A percentile compares a stretch with the other conserved stretches of the same genome.
These are phyloP conservation scores for Neoaliturus tenellus DNA, from an alignment of 2,888 invertebrate genomes.

Conservation along the genomic window DNA sequence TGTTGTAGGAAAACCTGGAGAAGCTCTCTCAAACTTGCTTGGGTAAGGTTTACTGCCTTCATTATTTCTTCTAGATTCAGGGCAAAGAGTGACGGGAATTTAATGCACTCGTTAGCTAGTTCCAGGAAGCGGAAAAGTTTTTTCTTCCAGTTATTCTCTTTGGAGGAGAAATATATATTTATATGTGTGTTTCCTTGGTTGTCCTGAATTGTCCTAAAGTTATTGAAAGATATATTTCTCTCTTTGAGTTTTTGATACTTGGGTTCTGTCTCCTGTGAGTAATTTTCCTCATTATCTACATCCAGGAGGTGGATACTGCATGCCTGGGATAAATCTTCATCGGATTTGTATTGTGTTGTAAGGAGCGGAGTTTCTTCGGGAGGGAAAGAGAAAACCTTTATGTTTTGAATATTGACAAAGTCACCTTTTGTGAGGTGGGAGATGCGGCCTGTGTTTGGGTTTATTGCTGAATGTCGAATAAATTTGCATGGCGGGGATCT, in stretches of 20 bases:
- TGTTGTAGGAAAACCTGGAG: constrained; percentile 30
- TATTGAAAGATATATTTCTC: constrained; percentile 15
- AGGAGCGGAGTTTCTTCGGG: constrained; percentile 25
- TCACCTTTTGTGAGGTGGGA: neutral
- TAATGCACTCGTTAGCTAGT: constrained; percentile 33
- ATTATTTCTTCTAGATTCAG: neutral
- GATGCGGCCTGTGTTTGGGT: neutral
- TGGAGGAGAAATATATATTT: constrained; percentile 16
- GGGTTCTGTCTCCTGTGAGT: neutral
- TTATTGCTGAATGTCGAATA: neutral
- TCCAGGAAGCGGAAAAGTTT: neutral
- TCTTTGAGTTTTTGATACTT: neutral
- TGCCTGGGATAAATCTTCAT: neutral
- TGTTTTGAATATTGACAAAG: neutral
- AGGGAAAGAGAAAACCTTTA: neutral
- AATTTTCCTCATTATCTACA: neutral
- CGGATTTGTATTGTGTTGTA: neutral
- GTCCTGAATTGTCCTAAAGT: neutral
- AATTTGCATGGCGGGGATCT: neutral
- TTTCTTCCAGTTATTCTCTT: neutral
- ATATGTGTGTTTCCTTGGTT: constrained; percentile 5
- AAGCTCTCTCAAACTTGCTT: constrained; percentile 36
- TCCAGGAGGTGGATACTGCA: neutral
- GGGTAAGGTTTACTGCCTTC: constrained; percentile 8
- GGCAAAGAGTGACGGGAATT: constrained; percentile 26